Conservation (phyloP, 2,113 vertebrate genomes). For the Prolemur simus region DNA sequence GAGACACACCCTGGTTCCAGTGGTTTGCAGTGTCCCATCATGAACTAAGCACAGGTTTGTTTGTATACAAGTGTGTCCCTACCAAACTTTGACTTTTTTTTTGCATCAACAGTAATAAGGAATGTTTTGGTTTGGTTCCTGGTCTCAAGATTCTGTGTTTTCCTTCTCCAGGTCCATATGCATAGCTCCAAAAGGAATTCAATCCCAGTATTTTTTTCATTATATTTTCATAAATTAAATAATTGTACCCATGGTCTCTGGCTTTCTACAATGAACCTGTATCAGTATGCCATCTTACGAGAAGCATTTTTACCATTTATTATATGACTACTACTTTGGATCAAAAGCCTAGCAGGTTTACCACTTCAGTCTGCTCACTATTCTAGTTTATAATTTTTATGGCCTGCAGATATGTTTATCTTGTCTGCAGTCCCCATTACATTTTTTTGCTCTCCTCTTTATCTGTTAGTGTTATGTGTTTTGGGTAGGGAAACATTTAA, state of each 20-base stretch:
- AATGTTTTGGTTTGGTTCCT: not conserved
- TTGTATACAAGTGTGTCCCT: not conserved
- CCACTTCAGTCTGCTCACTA: not conserved
- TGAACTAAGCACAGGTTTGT: not conserved
- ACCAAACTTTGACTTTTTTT: not conserved
- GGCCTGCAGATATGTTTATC: not conserved
- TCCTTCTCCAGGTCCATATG: not conserved
- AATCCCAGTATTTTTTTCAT: not conserved
- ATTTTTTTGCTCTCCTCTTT: not conserved
- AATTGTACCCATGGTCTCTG: not conserved
- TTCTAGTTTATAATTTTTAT: not conserved
- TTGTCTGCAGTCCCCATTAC: not conserved
- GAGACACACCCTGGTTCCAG: not conserved
- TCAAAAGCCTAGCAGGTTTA: not conserved
- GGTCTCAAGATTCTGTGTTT: not conserved
- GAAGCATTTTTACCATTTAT: constrained; percentile 20
- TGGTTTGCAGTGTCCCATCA: not conserved
- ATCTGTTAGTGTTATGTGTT: not conserved
- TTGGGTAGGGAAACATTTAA: not conserved
- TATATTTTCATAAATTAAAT: not conserved
- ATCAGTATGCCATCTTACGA: not conserved
- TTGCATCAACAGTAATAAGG: not conserved
- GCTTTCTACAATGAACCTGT: not conserved
- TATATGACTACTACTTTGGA: not conserved
- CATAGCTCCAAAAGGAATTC: not conserved